Evolutionary conservation across 2,888 invertebrate genomes (phyloP), one percentile per base, ranked within the genome.

Genomic region (Norana najaformis): DNA sequence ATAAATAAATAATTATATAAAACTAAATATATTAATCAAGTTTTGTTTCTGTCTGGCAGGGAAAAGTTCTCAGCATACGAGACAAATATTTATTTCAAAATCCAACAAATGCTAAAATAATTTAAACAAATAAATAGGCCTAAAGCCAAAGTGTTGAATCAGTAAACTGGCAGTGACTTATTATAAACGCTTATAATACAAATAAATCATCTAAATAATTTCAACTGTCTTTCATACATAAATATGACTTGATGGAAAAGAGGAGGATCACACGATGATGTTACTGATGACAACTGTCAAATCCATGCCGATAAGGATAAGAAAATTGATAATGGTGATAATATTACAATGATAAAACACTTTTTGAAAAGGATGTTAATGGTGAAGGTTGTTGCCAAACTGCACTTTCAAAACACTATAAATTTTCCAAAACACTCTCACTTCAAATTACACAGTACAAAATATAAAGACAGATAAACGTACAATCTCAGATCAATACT

Each of bases 101-200:
- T n/a, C 69, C 69, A 69, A 69, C 69, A 69, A 47, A 47, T 47
- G 69, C 69, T 69, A n/a, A 69, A 69, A n/a, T 47, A n/a, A 69
- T n/a, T 69, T 69, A n/a, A 69, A 47, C 47, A 23, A 23, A 47
- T n/a, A 69, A 69, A 69, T 69, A n/a, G n/a, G n/a, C n/a, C n/a
- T n/a, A 69, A n/a, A 69, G 30, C 8, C n/a, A 69, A 69, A 69
- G n/a, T n/a, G n/a, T n/a, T 69, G 69, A 69, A 69, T 69, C 69
- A n/a, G 69, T 69, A n/a, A 69, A 69, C 69, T n/a, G 69, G n/a
- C 69, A n/a, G 69, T n/a, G 69, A 69, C 30, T 0, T 8, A 69
- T n/a, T n/a, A 30, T n/a, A n/a, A 69, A 69, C 69, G 69, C n/a
- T 69, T 69, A 11, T n/a, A n/a, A 69, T 23, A 47, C 47, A 47